A percentile compares a stretch with the other conserved stretches of the same genome.
Conservation (phyloP, 1,140 invertebrate species). For the Caenorhabditis brenneri region DNA sequence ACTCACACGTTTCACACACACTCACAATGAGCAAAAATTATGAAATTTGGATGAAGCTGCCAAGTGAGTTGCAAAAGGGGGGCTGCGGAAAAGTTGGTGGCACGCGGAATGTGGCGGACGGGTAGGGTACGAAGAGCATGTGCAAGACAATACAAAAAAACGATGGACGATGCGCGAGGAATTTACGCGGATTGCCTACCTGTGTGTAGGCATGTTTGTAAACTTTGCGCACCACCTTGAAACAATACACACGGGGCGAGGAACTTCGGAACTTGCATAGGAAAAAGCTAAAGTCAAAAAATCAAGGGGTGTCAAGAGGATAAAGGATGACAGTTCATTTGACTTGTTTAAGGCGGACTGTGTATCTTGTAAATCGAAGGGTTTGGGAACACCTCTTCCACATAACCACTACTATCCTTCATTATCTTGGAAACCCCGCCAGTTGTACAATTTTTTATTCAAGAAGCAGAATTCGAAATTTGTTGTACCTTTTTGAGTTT, state of each 20-base stretch:
- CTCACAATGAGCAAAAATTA: constrained; percentile 34
- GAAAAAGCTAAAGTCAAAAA: not conserved
- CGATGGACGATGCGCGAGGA: not conserved
- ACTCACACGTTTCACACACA: constrained; percentile 25
- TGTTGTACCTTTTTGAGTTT: too few relatives aligned
- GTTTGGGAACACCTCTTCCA: too few relatives aligned
- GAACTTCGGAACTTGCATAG: not conserved
- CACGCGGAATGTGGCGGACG: constrained; percentile 6
- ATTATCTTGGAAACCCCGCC: too few relatives aligned
- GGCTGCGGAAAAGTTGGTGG: not conserved
- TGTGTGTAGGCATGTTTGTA: constrained; percentile 1
- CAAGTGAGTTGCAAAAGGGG: not conserved
- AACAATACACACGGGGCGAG: not conserved
- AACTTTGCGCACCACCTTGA: not conserved
- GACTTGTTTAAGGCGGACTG: too few relatives aligned
- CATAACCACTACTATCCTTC: too few relatives aligned
- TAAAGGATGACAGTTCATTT: too few relatives aligned
- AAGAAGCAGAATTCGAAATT: too few relatives aligned
- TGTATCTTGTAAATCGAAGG: too few relatives aligned
- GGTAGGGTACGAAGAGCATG: not conserved
- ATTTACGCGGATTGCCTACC: constrained; percentile 4
- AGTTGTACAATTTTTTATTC: too few relatives aligned
- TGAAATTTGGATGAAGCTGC: constrained; percentile 6
- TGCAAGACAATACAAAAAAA: not conserved
- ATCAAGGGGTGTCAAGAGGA: too few relatives aligned